These are phyloP conservation scores for Trisateles emortualis DNA, from an alignment of 2,888 invertebrate species.

Conservation along the genomic window DNA sequence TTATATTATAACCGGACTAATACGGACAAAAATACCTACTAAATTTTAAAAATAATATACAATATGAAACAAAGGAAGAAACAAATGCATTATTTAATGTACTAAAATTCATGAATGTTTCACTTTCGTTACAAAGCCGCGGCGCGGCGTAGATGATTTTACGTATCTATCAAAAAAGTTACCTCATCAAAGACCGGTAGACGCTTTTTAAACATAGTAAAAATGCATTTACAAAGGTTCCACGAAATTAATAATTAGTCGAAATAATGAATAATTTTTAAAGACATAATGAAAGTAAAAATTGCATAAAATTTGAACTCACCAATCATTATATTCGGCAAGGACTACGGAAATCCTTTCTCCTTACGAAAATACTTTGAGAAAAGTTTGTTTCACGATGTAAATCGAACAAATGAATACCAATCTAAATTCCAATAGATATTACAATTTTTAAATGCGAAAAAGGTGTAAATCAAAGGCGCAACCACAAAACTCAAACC, in stretches of 20 bases:
- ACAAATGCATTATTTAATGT: too few species aligned
- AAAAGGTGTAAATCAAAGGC: conserved; percentile 15
- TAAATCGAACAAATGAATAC: conserved; percentile 23
- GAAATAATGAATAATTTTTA: background rate
- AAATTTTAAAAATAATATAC: too few species aligned
- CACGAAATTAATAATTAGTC: background rate
- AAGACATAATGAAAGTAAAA: conserved; percentile 29
- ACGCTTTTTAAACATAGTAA: background rate
- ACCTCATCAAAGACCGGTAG: background rate
- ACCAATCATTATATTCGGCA: conserved; percentile 80
- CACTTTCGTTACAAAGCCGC: background rate
- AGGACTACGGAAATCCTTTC: conserved; percentile 67
- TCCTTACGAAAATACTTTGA: conserved; percentile 65
- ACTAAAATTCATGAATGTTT: background rate
- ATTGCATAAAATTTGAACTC: conserved; percentile 55
- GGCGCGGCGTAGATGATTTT: background rate
- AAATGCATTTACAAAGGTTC: background rate
- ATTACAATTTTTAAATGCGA: background rate
- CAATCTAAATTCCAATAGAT: conserved; percentile 5
- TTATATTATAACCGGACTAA: too few species aligned
- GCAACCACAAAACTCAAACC: conserved; percentile 42
- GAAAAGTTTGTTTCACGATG: conserved; percentile 64
- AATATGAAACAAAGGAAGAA: too few species aligned
- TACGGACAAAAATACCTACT: too few species aligned
- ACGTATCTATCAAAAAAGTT: background rate